Conservation (phyloP, 2,888 invertebrate species). For the Lasioglossum calceatum region DNA sequence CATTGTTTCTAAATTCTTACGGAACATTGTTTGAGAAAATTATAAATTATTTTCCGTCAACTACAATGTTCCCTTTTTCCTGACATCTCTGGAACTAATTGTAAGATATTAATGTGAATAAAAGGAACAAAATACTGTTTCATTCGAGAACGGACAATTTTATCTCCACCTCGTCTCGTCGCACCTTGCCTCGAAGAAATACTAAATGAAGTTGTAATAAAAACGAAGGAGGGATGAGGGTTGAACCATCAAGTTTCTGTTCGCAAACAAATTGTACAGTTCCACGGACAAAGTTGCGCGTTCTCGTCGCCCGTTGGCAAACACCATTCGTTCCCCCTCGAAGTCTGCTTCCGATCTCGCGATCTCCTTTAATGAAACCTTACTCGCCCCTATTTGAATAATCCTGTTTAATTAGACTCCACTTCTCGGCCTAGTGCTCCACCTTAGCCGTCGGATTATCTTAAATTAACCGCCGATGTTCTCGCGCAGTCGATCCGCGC, state of each 20-base stretch:
- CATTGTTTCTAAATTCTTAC: no score
- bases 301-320: background rate
- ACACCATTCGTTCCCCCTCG: background rate
- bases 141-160: background rate
- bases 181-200: background rate
- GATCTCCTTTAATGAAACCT: conserved; percentile 71
- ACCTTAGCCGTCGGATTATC: conserved; percentile 47
- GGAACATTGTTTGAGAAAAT: no score
- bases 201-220: background rate
- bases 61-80: background rate
- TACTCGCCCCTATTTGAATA: conserved; percentile 68
- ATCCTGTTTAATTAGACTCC: conserved; percentile 74
- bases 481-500: background rate
- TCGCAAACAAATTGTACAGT: background rate
- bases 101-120: background rate
- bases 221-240: background rate
- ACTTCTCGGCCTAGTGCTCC: conserved; percentile 44
- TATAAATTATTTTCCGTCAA: no score
- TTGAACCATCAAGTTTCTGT: background rate
- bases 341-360: conserved; percentile 1
- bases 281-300: background rate
- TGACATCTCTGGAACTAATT: background rate
- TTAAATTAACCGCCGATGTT: conserved; percentile 27
- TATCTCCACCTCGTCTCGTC: background rate
- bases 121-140: background rate